These are phyloP conservation scores for Electrona antarctica DNA, from an alignment of 2,113 vertebrate genomes.

Conservation along the genomic window DNA sequence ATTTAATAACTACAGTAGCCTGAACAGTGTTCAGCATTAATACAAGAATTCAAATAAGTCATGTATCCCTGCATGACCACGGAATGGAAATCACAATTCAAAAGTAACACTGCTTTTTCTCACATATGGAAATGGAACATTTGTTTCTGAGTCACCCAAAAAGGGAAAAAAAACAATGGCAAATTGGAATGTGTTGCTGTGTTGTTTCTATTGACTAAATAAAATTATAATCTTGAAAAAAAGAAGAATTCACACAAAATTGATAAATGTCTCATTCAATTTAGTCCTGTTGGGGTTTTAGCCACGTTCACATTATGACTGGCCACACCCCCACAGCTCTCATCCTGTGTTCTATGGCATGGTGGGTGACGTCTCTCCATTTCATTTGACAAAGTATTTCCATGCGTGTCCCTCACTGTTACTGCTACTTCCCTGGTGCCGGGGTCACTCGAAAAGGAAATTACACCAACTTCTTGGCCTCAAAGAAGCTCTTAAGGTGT, in stretches of 20 bases:
- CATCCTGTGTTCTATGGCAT: constrained; percentile 3
- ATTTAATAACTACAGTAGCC: neutral
- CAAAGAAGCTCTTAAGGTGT: constrained; percentile 96
- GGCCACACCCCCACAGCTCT: constrained; percentile 13
- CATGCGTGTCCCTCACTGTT: neutral
- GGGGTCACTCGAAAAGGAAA: neutral
- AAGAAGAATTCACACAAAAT: neutral
- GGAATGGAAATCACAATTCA: neutral
- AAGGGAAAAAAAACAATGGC: constrained; percentile 17
- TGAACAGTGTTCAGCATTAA: neutral
- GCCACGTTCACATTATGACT: constrained; percentile 18
- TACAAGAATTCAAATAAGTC: neutral
- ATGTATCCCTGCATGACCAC: neutral
- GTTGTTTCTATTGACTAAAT: constrained; percentile 4
- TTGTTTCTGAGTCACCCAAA: constrained; percentile 4
- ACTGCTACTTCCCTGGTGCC: neutral
- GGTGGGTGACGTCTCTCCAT: neutral
- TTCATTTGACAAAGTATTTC: constrained; percentile 20
- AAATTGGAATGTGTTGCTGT: neutral
- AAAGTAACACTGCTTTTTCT: neutral
- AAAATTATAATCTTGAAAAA: neutral
- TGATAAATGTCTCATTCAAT: neutral
- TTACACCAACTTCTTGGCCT: constrained; percentile 94
- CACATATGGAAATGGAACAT: constrained; percentile 3
- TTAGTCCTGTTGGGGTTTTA: neutral